These are phyloP conservation scores for Chionomys nivalis DNA, from an alignment of 2,113 vertebrate species.

Conservation along the genomic window DNA sequence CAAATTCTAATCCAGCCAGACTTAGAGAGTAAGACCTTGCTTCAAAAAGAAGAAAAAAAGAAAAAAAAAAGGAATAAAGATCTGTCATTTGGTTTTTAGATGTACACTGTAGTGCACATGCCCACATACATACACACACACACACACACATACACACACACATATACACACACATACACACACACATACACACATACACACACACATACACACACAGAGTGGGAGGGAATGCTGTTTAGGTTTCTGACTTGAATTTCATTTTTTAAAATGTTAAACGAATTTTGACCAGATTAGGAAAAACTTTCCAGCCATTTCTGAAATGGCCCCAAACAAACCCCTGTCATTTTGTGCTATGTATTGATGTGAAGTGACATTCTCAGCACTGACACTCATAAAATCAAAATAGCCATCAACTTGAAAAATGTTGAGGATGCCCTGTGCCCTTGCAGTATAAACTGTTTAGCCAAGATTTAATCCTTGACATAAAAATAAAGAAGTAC, in stretches of 20 bases:
- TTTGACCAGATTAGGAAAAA: background rate
- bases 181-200: no score
- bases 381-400: background rate
- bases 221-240: background rate
- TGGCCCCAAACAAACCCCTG: background rate
- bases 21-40: background rate
- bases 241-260: background rate
- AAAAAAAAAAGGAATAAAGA: background rate
- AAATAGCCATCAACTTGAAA: background rate
- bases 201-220: rapidly evolving
- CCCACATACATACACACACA: background rate
- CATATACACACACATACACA: no score
- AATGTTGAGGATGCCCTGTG: background rate
- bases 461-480: background rate
- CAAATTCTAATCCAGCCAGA: background rate
- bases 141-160: no score
- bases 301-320: background rate
- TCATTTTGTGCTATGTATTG: background rate
- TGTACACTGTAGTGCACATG: background rate
- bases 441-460: background rate
- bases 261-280: background rate
- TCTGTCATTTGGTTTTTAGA: background rate
- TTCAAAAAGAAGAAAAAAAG: background rate
- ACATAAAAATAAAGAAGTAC: background rate
- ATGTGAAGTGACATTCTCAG: background rate